Percentiles rank a stretch among this genome's conserved stretches.
phyloP scores from a whole-genome alignment of 2,888 invertebrate species.

The Drosophila ustulata region DNA sequence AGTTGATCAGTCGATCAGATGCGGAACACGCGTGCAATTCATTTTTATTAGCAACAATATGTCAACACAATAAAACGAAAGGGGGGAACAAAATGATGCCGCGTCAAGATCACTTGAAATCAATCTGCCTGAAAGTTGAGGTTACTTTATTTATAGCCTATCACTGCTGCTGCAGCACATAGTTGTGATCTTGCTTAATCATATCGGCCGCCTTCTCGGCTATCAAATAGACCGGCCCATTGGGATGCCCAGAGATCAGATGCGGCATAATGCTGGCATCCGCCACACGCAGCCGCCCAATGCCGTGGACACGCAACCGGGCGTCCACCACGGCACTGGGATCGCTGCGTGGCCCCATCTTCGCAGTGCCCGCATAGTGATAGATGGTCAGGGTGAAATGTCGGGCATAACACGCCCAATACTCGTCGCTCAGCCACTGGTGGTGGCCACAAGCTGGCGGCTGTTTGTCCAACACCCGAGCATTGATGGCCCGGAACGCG shows the following conservation, averaged over 20 bases:
- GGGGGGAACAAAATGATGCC: neutral
- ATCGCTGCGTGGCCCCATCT: constrained; percentile 88
- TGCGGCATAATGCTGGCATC: constrained; percentile 87
- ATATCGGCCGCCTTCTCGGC: constrained; percentile 87
- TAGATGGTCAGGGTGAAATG: constrained; percentile 88
- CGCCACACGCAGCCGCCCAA: constrained; percentile 86
- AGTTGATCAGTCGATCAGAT: constrained; percentile 17
- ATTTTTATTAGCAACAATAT: constrained; percentile 48
- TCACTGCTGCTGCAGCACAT: constrained; percentile 34
- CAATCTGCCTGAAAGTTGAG: neutral
- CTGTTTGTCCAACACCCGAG: constrained; percentile 85
- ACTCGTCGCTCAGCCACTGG: constrained; percentile 86
- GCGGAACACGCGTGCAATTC: constrained; percentile 43
- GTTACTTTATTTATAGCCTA: neutral
- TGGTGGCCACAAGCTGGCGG: constrained; percentile 87
- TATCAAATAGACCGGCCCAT: constrained; percentile 86
- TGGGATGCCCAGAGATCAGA: constrained; percentile 86
- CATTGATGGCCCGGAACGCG: constrained; percentile 86
- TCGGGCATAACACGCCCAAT: constrained; percentile 88
- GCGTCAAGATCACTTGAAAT: constrained; percentile 3
- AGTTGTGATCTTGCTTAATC: constrained; percentile 85
- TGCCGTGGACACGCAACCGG: constrained; percentile 86
- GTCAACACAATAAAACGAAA: constrained; percentile 34
- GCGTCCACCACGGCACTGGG: constrained; percentile 88
- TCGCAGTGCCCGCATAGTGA: constrained; percentile 88